Conservation (phyloP, 2,888 invertebrate genomes). For the Coelinius sp. region DNA sequence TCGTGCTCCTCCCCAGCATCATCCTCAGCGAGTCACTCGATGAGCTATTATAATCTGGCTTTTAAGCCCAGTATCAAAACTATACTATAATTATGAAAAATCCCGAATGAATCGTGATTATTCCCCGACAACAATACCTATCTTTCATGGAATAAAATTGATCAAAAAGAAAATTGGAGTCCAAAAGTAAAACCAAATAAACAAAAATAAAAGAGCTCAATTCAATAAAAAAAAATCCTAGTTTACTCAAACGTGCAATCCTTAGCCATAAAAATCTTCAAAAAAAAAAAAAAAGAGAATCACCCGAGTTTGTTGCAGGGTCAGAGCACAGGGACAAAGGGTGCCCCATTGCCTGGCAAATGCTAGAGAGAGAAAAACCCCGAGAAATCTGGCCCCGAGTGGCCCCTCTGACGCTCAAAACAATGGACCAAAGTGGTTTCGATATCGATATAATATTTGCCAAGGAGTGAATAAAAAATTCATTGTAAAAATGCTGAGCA, state of each 20-base stretch:
- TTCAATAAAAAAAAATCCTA: not conserved
- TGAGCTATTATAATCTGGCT: not conserved
- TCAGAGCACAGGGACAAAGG: constrained; percentile 51
- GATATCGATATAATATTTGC: constrained; percentile 38
- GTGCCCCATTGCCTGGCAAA: constrained; percentile 51
- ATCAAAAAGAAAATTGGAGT: not conserved
- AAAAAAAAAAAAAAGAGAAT: too few relatives aligned
- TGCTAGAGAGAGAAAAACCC: constrained; percentile 27
- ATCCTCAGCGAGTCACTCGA: not conserved
- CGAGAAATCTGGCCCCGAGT: constrained; percentile 34
- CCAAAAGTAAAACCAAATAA: not conserved
- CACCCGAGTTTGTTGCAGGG: not conserved
- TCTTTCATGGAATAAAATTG: not conserved
- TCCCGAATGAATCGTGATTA: too few relatives aligned
- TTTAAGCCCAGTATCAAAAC: too few relatives aligned
- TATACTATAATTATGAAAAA: too few relatives aligned
- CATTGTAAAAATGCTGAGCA: constrained; percentile 51
- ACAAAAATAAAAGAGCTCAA: not conserved
- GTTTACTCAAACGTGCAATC: constrained; percentile 37
- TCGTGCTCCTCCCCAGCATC: not conserved
- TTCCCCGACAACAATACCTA: too few relatives aligned
- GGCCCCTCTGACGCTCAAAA: constrained; percentile 34
- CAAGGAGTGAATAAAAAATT: constrained; percentile 44
- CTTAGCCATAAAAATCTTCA: constrained; percentile 26
- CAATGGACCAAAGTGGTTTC: constrained; percentile 32